These are phyloP conservation scores for Himalopsyche anomala DNA, from an alignment of 2,888 invertebrate species.

Conservation along the genomic window DNA sequence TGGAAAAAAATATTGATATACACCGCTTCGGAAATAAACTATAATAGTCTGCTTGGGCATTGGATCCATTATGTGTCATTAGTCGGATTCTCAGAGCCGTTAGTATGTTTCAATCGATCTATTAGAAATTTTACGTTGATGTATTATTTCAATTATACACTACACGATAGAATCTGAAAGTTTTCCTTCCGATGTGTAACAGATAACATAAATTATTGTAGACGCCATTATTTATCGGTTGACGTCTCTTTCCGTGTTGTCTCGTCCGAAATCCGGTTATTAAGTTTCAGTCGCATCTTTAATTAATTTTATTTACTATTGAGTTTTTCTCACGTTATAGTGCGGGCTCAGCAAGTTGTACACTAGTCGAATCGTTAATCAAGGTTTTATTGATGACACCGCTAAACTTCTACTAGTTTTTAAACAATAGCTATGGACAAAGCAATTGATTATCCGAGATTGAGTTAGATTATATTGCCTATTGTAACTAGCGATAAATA, in stretches of 20 bases:
- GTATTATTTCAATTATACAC: not conserved
- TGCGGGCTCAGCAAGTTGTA: not conserved
- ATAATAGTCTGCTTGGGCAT: too few relatives aligned
- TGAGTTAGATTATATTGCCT: too few relatives aligned
- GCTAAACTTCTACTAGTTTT: too few relatives aligned
- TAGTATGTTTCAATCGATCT: not conserved
- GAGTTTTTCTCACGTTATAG: not conserved
- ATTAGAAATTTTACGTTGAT: not conserved
- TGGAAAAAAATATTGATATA: too few relatives aligned
- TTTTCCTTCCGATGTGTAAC: not conserved
- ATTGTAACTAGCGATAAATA: too few relatives aligned
- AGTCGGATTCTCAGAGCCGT: too few relatives aligned
- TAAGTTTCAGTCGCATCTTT: not conserved
- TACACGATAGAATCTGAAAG: not conserved
- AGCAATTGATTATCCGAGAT: too few relatives aligned
- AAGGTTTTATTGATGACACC: too few relatives aligned
- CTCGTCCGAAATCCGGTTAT: not conserved
- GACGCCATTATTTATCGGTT: not conserved
- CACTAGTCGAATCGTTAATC: not conserved
- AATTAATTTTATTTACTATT: not conserved
- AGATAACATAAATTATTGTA: not conserved
- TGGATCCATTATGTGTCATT: too few relatives aligned
- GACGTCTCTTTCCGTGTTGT: not conserved
- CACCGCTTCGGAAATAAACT: too few relatives aligned
- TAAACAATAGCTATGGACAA: too few relatives aligned